These are phyloP conservation scores for Clistopyga incitator DNA, from an alignment of 2,888 invertebrate species.

Conservation along the genomic window DNA sequence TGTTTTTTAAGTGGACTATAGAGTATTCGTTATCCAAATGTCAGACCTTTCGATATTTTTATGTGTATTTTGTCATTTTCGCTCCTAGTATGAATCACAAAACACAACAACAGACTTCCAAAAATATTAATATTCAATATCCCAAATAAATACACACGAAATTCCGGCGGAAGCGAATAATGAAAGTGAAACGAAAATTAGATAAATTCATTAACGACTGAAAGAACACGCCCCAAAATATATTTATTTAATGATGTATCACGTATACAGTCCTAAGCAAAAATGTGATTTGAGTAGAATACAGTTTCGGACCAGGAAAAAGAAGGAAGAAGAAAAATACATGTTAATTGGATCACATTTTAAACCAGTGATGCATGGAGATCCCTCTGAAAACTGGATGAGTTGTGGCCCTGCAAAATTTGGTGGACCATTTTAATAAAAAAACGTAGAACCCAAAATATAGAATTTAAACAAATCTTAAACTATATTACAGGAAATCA, in stretches of 20 bases:
- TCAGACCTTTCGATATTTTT: constrained; percentile 1
- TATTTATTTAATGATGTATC: too few relatives aligned
- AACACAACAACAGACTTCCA: neutral
- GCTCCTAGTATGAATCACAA: neutral
- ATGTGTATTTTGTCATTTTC: constrained; percentile 2
- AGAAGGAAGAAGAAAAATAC: neutral
- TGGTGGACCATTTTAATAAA: too few relatives aligned
- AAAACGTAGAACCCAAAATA: too few relatives aligned
- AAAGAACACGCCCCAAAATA: too few relatives aligned
- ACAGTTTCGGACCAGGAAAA: neutral
- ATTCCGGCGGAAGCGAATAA: neutral
- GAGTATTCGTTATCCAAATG: constrained; percentile 6
- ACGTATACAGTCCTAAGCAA: too few relatives aligned
- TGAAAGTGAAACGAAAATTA: neutral
- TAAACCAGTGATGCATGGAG: too few relatives aligned
- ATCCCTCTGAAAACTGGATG: too few relatives aligned
- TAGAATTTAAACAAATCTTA: too few relatives aligned
- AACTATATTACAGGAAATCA: too few relatives aligned
- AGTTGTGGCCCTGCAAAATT: too few relatives aligned
- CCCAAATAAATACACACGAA: neutral
- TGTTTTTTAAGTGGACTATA: constrained; percentile 6
- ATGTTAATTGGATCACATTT: too few relatives aligned
- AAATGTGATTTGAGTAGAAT: neutral
- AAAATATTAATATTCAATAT: neutral
- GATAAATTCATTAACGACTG: neutral